A percentile compares a stretch with the other conserved stretches of the same genome.
These are phyloP conservation scores for Vombatus ursinus DNA, from an alignment of 2,113 vertebrate species.

Conservation along the genomic window DNA sequence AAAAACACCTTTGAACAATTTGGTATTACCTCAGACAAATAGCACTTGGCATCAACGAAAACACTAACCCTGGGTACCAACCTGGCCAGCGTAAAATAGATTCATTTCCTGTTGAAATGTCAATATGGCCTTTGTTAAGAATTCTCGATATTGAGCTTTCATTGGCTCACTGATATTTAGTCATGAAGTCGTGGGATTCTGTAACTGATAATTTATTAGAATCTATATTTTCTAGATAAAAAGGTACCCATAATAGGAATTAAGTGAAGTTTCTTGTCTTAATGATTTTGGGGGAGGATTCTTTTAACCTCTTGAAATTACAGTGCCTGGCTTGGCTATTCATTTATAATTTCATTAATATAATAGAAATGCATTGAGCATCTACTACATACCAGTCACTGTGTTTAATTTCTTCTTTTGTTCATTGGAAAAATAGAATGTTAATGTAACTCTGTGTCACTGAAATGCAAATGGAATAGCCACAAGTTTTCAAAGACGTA, in stretches of 20 bases:
- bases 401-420: background rate
- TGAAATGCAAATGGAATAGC: constrained; percentile 2
- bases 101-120: constrained; percentile 47
- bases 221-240: constrained; percentile 26
- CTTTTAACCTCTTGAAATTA: background rate
- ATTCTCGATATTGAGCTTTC: background rate
- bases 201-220: constrained; percentile 35
- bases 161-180: background rate
- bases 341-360: background rate
- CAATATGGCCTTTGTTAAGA: constrained; percentile 13
- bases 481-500: constrained; percentile 4
- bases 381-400: background rate
- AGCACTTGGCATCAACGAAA: constrained; percentile 6
- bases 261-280: constrained; percentile 13
- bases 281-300: background rate
- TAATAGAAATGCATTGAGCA: background rate
- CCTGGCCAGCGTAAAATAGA: constrained; percentile 6
- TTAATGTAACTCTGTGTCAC: background rate
- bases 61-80: constrained; percentile 1
- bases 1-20: constrained; percentile 39
- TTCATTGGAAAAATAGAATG: background rate
- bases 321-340: background rate
- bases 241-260: constrained; percentile 10
- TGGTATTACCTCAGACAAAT: background rate
- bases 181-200: constrained; percentile 31